Conservation (phyloP, 2,888 invertebrate genomes). For the Hoplodrina blanda region DNA sequence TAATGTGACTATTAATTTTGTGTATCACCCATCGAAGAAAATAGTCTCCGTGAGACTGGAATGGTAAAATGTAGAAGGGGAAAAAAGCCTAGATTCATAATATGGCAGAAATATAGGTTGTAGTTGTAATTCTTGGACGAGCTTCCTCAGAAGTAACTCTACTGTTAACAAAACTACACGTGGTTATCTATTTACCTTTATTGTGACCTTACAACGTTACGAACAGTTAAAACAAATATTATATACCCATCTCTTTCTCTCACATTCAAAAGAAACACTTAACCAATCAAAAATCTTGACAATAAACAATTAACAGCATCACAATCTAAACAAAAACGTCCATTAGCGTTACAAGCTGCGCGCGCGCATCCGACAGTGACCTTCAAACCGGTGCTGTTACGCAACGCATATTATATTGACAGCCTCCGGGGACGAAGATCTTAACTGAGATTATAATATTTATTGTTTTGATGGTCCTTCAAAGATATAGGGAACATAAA, state of each 20-base stretch:
- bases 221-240: not conserved
- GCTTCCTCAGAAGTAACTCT: too few species aligned
- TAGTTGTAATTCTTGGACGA: too few species aligned
- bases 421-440: slow-evolving; percentile 45
- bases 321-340: slow-evolving; percentile 47
- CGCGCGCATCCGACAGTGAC: slow-evolving; percentile 65
- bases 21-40: too few species aligned
- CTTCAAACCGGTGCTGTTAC: slow-evolving; percentile 65
- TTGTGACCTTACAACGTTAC: not conserved
- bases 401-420: slow-evolving; percentile 63
- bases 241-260: not conserved
- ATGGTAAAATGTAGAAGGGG: too few species aligned
- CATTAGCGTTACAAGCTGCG: slow-evolving; percentile 32
- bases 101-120: too few species aligned
- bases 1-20: too few species aligned
- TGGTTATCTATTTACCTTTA: not conserved
- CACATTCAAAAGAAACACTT: slow-evolving; percentile 13
- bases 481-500: not conserved
- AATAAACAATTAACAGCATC: slow-evolving; percentile 27
- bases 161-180: not conserved
- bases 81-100: too few species aligned
- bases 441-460: slow-evolving; percentile 15
- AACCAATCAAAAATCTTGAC: slow-evolving; percentile 29
- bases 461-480: slow-evolving; percentile 5
- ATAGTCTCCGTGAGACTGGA: too few species aligned